phyloP scores from a whole-genome alignment of 2,113 vertebrate species.

The Craseonycteris thonglongyai region DNA sequence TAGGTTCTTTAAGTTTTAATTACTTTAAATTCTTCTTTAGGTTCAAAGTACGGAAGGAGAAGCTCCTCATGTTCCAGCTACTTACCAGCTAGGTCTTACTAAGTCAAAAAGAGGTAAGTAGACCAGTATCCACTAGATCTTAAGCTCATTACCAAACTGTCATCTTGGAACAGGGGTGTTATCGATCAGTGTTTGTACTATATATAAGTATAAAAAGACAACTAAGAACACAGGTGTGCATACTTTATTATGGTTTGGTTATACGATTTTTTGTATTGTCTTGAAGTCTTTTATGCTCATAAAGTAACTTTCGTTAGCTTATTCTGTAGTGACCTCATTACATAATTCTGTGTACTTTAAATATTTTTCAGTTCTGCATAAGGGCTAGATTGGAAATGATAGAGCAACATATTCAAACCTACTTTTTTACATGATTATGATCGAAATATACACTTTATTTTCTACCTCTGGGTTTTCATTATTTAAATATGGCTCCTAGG shows the following conservation, averaged over 20 bases:
- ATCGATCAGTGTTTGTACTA: not conserved
- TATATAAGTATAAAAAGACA: not conserved
- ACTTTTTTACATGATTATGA: not conserved
- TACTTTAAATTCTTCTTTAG: slow-evolving; percentile 73
- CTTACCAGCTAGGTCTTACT: slow-evolving; percentile 74
- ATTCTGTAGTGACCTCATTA: not conserved
- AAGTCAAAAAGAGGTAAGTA: slow-evolving; percentile 83
- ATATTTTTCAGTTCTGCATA: not conserved
- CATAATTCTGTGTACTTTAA: not conserved
- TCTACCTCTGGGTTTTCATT: not conserved
- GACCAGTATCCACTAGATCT: not conserved
- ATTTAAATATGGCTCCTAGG: not conserved
- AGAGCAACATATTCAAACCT: not conserved
- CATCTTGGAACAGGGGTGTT: not conserved
- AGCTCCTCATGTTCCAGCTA: slow-evolving; percentile 74
- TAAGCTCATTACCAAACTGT: not conserved
- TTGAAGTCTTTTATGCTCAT: not conserved
- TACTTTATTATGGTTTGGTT: not conserved
- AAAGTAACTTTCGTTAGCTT: not conserved
- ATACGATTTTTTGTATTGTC: not conserved
- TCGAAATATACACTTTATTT: not conserved
- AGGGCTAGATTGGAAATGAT: not conserved
- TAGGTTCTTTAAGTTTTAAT: slow-evolving; percentile 40
- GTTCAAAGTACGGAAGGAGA: slow-evolving; percentile 95
- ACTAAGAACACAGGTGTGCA: not conserved